Evolutionary conservation across 2,797 vertebrate species (phyloP).

Genomic region (Micromesistius poutassou): DNA sequence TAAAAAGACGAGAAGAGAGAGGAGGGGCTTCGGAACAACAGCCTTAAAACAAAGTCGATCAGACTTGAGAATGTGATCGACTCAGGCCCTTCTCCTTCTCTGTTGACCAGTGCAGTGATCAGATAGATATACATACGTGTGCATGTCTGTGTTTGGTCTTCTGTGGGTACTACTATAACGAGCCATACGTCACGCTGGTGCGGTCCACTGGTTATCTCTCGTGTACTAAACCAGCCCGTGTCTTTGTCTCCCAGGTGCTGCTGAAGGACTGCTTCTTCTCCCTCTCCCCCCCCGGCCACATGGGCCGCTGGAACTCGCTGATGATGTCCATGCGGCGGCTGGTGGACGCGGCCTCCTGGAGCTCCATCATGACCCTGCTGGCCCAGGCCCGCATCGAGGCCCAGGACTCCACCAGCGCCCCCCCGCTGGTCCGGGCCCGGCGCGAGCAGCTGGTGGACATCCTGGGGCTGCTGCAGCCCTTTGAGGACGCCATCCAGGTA

Average conservation of each 20-base stretch:
- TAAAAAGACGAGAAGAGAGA: too few relatives aligned
- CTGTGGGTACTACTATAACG: too few relatives aligned
- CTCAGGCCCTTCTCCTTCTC: too few relatives aligned
- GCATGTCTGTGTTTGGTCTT: too few relatives aligned
- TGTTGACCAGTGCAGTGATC: too few relatives aligned
- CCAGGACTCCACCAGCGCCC: conserved; percentile 50
- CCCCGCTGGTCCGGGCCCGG: conserved; percentile 67
- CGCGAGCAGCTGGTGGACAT: conserved; percentile 74
- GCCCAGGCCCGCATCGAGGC: conserved; percentile 71
- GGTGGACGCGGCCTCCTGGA: conserved; percentile 66
- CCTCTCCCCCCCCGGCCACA: conserved; percentile 56
- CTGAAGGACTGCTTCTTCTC: conserved; percentile 64
- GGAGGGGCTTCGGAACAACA: too few relatives aligned
- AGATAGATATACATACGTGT: too few relatives aligned
- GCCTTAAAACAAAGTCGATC: too few relatives aligned
- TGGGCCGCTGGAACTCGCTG: conserved; percentile 72
- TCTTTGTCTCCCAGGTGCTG: conserved; percentile 52
- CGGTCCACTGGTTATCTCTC: too few relatives aligned
- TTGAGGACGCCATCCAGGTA: conserved; percentile 72
- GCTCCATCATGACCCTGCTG: conserved; percentile 60
- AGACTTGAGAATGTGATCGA: too few relatives aligned
- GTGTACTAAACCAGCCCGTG: neutral
- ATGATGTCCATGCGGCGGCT: conserved; percentile 63
- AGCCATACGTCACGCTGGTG: too few relatives aligned
- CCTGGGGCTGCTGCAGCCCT: conserved; percentile 70